Evolutionary conservation across 2,888 invertebrate genomes (phyloP).

Genomic region (Panorpa germanica): DNA sequence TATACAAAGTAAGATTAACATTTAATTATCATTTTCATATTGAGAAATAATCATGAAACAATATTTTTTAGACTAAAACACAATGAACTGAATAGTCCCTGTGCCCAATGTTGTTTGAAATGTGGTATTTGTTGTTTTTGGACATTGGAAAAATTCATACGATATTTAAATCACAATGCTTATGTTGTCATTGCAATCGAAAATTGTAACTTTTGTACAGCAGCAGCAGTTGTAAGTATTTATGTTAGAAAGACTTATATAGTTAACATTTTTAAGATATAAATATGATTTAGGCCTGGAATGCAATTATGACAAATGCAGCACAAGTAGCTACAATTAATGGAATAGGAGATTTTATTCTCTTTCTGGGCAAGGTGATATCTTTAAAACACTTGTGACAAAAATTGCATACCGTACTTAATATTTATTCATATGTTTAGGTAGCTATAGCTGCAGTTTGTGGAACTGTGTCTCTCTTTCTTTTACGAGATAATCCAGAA

Average conservation of each 20-base stretch:
- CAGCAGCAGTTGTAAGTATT: conserved; percentile 60
- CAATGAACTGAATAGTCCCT: conserved; percentile 50
- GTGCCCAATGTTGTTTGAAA: conserved; percentile 53
- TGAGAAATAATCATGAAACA: neutral
- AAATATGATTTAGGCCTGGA: conserved; percentile 49
- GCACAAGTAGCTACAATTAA: conserved; percentile 83
- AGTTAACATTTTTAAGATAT: conserved; percentile 1
- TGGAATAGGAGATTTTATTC: conserved; percentile 79
- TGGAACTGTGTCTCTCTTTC: conserved; percentile 55
- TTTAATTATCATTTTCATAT: conserved; percentile 3
- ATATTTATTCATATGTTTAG: neutral
- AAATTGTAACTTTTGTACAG: conserved; percentile 77
- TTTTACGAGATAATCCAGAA: conserved; percentile 51
- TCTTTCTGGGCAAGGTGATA: conserved; percentile 66
- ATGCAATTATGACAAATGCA: conserved; percentile 62
- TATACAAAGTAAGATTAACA: conserved; percentile 57
- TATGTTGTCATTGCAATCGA: conserved; percentile 89
- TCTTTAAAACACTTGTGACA: neutral
- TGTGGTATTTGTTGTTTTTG: conserved; percentile 83
- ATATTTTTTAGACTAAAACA: conserved; percentile 36
- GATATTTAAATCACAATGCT: conserved; percentile 85
- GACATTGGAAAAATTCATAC: conserved; percentile 78
- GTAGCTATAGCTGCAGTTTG: conserved; percentile 60
- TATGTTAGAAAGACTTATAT: conserved; percentile 1
- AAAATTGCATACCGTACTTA: no score